Base-by-base conservation (phyloP, 2,113 vertebrate genomes). In the Porphyrio hochstetteri region DNA sequence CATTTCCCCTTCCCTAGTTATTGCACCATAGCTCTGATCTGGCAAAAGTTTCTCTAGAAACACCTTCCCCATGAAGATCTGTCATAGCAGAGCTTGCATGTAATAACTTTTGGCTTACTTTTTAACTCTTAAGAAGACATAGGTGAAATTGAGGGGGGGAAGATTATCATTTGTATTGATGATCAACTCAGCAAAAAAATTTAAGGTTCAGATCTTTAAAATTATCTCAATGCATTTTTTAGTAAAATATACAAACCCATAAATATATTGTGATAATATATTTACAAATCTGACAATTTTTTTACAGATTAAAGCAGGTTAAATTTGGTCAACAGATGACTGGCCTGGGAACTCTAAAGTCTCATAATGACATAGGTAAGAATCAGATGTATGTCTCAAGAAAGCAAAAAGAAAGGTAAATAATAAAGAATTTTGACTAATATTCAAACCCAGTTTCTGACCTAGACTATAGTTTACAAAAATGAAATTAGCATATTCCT, bases 91-190 rank as follows among this genome's bases (percentile, higher is more conserved):
- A 77, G 71, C 88, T 96, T 80, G 59, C 17, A 46, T 70, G 19
- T 40, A 72, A 81, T 87, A 93, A 42, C 28, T 95, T 94, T 64
- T 28, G 4, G 50, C 24, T 91, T 56, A 91, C 36, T 95, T 85
- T 96, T 86, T 95, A 80, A 77, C 68, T 92, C 48, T 82, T 90
- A 75, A 77, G 63, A 77, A 82, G 31, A 84, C 8, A 82, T 63
- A 90, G 14, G 61, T 91, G 46, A 59, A 88, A 88, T 50, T 31
- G 63, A 91, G 60, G 24, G 46, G 83, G 20, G 50, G 77, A 96
- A 91, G 38, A 89, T 10, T 31, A 68, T 10, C 36, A 87, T 61
- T 88, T 48, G 23, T 87, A 42, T 7, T 33, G 11, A 71, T 16
- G 7, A 35, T 53, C 3, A 0, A 8, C 7, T 8, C 2, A 85